Conservation (phyloP, 2,113 vertebrate genomes). For the Periophthalmus modestus region DNA sequence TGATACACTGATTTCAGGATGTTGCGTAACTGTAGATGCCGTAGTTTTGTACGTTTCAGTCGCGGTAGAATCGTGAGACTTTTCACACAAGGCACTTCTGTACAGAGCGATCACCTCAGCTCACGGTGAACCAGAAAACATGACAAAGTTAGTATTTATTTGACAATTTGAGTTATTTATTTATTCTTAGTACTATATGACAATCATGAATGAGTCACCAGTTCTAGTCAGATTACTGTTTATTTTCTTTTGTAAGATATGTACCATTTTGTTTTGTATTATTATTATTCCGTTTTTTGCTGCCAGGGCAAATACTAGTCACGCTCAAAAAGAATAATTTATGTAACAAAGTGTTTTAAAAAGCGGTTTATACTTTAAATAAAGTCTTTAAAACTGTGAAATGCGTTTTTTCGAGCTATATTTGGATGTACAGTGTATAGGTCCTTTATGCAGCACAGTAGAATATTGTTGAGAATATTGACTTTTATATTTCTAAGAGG, state of each 20-base stretch:
- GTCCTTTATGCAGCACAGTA: conserved; percentile 86
- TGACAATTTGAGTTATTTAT: conserved; percentile 81
- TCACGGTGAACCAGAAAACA: conserved; percentile 85
- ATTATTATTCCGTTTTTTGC: conserved; percentile 82
- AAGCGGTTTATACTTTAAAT: conserved; percentile 99
- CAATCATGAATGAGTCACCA: conserved; percentile 99
- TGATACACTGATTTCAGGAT: conserved; percentile 96
- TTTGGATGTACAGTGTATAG: conserved; percentile 87
- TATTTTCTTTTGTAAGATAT: conserved; percentile 98
- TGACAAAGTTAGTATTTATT: conserved; percentile 86
- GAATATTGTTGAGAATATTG: conserved; percentile 85
- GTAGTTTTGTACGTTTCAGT: conserved; percentile 99
- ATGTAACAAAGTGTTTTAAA: conserved; percentile 99
- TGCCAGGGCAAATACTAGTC: conserved; percentile 98
- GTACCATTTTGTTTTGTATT: conserved; percentile 99
- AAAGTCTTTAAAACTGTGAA: conserved; percentile 99
- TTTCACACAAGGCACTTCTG: conserved; percentile 96
- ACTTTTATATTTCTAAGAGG: conserved; percentile 87
- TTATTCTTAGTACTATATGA: conserved; percentile 96
- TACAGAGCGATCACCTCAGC: conserved; percentile 91
- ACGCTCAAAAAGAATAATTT: conserved; percentile 97
- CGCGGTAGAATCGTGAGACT: conserved; percentile 96
- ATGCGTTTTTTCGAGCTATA: conserved; percentile 87
- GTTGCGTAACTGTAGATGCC: conserved; percentile 93
- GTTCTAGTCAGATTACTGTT: conserved; percentile 88